Evolutionary conservation across 2,797 vertebrate genomes (phyloP), one percentile per base, ranked within the genome.

Genomic region (Parotocinclus haroldoi): DNA sequence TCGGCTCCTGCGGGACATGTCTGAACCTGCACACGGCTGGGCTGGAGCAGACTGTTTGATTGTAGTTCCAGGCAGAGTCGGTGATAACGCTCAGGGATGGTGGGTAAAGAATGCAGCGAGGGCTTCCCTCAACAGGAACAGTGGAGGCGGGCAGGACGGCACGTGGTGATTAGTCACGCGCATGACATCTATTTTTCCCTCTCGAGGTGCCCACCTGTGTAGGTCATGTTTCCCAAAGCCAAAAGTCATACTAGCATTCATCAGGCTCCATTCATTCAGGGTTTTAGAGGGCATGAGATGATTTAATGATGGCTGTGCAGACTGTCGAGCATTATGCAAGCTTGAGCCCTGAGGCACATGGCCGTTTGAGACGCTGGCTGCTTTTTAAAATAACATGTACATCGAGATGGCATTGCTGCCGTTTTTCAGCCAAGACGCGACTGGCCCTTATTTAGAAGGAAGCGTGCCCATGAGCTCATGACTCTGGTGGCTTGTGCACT

Each of bases 351-450:
- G 56, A 68, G 64, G 64, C 57, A 65, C 50, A 16, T 58, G 39
- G 27, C 60, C 50, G 10, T 72, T 68, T 62, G 48, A 63, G 73
- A 53, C 9, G 57, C 37, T 36, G 50, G 44, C 55, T 72, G 69
- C 57, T 71, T 69, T 74, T 74, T 72, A 72, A 70, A 68, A 73
- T 53, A 60, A 52, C 27, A 14, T 66, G 60, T 70, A 68, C 72
- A 72, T 73, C 70, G 73, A 72, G 71, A 73, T 50, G 45, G 19
- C 70, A 77, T 79, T 75, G 66, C 58, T 78, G 63, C 39, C 71
- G 73, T 72, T 74, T 78, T 65, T 72, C 27, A 27, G 53, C 54
- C 59, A 73, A 66, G 61, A 65, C 66, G 42, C 60, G 60, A 19
- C 53, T 16, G 13, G 50, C 54, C 73, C 46, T 39, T 55, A 69